phyloP scores from a whole-genome alignment of 2,113 vertebrate genomes.

The Myotis davidii region DNA sequence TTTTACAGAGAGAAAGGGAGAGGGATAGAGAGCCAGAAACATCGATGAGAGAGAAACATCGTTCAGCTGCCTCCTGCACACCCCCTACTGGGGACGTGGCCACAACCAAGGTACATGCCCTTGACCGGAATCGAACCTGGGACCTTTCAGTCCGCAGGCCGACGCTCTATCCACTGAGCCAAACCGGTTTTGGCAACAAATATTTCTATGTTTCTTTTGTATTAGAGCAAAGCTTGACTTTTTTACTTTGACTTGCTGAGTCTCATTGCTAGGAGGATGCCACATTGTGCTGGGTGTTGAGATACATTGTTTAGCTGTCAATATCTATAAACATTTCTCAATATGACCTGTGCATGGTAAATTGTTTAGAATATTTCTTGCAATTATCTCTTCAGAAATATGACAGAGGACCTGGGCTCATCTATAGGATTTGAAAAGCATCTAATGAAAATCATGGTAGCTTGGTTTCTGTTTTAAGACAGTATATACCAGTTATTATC shows the following conservation, averaged over 20 bases:
- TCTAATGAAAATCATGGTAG: slow-evolving; percentile 48
- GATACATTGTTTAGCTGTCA: slow-evolving; percentile 81
- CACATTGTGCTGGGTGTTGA: slow-evolving; percentile 74
- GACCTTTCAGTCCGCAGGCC: no score
- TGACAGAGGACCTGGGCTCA: slow-evolving; percentile 27
- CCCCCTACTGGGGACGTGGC: no score
- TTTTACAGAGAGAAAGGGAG: no score
- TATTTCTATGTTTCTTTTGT: slow-evolving; percentile 71
- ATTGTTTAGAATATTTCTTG: slow-evolving; percentile 66
- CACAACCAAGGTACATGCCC: no score
- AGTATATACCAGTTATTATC: slow-evolving; percentile 30
- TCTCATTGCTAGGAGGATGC: slow-evolving; percentile 72
- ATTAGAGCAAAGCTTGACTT: slow-evolving; percentile 74
- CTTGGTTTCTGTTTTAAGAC: slow-evolving; percentile 49
- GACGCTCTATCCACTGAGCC: no score
- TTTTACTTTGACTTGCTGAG: slow-evolving; percentile 82
- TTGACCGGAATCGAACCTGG: no score
- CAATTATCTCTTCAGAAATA: slow-evolving; percentile 77
- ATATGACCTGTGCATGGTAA: slow-evolving; percentile 79
- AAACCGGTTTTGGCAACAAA: no score
- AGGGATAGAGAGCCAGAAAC: no score
- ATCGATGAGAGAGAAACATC: no score
- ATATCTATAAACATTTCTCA: slow-evolving; percentile 83
- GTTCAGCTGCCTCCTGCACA: no score
- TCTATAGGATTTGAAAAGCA: slow-evolving; percentile 70